Base-by-base conservation (phyloP, 2,888 invertebrate species). In the Parnassius orleans region DNA sequence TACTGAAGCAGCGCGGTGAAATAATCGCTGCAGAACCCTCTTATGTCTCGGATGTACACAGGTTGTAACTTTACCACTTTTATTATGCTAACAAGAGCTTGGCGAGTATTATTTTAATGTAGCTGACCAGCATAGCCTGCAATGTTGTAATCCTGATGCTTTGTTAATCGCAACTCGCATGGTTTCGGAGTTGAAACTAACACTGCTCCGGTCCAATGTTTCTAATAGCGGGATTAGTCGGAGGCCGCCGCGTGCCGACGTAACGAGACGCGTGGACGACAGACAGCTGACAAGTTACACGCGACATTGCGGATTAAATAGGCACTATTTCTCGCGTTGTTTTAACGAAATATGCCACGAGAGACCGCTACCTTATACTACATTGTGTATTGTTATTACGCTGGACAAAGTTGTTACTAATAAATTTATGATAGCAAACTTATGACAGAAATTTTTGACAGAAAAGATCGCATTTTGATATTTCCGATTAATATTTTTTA, bases 261-360 rank as follows among this genome's bases (percentile, higher is more conserved):
- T 88, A 87, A 90, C 86, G 78, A 80, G 89, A 88, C 87, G 80
- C 74, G 74, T 75, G 86, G 86, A 76, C 76, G 88, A 89, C 86
- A 79, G 79, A 67, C 78, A 79, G 75, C 72, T 81, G 87, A 87
- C 87, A 78, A 62, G 78, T 63, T 72, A 72, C 86, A 83, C 85
- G 86, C 77, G 84, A 65, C 68, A 63, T 48, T 55, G 52, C 57
- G 64, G 68, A 62, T 62, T 62, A 53, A 57, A 60, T 48, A 33
- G 33, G 33, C 5, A 11, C 55, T 47, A 41, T 57, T 53, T 42
- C 48, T 50, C 42, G 53, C 47, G 57, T 53, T 50, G 47, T 57
- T 62, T 43, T 47, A 53, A 42, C 33, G n/a, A 43, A 56, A 52
- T 44, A 51, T 24, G 15, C 10, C 33, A 33, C 33, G 7, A 33